Evolutionary conservation across 2,888 invertebrate genomes (phyloP).

Genomic region (Pseudoips prasinana): DNA sequence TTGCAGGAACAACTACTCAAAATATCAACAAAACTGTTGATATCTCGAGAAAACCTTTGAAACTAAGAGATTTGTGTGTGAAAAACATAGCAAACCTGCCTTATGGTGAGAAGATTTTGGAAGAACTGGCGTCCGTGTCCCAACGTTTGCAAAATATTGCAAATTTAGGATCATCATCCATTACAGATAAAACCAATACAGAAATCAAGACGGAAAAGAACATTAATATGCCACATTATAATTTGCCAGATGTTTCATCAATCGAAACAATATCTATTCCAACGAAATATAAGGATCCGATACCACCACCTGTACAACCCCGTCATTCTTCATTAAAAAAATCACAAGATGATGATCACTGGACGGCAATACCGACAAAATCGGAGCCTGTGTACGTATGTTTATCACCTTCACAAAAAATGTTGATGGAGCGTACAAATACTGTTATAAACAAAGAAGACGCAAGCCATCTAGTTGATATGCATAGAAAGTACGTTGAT

Average conservation of each 20-base stretch:
- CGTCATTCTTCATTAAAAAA: slow-evolving; percentile 66
- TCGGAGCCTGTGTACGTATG: slow-evolving; percentile 84
- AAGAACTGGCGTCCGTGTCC: slow-evolving; percentile 85
- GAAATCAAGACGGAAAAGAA: slow-evolving; percentile 17
- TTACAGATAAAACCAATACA: slow-evolving; percentile 14
- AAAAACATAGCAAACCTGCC: slow-evolving; percentile 85
- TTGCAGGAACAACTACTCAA: slow-evolving; percentile 51
- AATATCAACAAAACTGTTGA: slow-evolving; percentile 24
- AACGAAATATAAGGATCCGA: slow-evolving; percentile 38
- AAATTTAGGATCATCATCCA: slow-evolving; percentile 14
- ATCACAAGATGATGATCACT: slow-evolving; percentile 64
- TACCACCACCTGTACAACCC: slow-evolving; percentile 69
- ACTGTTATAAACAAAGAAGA: slow-evolving; percentile 73
- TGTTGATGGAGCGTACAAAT: slow-evolving; percentile 80
- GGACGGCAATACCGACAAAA: slow-evolving; percentile 84
- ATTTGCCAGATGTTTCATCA: slow-evolving; percentile 69
- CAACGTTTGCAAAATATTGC: slow-evolving; percentile 73
- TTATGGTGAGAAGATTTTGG: slow-evolving; percentile 85
- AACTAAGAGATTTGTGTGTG: slow-evolving; percentile 85
- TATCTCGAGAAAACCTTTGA: slow-evolving; percentile 55
- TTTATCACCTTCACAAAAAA: slow-evolving; percentile 87
- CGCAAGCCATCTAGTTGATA: slow-evolving; percentile 84
- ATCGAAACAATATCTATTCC: slow-evolving; percentile 65
- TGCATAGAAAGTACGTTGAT: slow-evolving; percentile 86
- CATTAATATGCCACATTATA: slow-evolving; percentile 67